A percentile compares a stretch with the other conserved stretches of the same genome.
Evolutionary conservation across 2,888 invertebrate genomes (phyloP).

Genomic region (Stenodera caucasica): DNA sequence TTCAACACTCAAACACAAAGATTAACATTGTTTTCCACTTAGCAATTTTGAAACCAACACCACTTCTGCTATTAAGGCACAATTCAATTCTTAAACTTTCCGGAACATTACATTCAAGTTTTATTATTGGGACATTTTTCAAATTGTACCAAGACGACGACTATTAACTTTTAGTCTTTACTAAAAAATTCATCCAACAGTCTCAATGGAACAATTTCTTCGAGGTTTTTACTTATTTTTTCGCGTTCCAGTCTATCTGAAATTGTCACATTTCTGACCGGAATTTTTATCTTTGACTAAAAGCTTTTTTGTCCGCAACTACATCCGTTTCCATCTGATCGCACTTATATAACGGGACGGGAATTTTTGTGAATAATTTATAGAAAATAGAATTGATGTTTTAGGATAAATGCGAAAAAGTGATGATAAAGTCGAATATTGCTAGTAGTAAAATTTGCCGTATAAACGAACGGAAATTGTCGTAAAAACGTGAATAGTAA

Average conservation of each 20-base stretch:
- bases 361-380: no score
- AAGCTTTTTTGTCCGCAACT: not conserved
- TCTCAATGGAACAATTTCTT: not conserved
- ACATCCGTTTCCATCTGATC: no score
- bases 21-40: conserved; percentile 43
- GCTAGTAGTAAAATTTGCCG: no score
- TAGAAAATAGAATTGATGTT: no score
- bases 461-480: not conserved
- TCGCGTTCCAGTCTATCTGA: not conserved
- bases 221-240: not conserved
- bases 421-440: not conserved
- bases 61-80: conserved; percentile 2
- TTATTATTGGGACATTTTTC: conserved; percentile 32
- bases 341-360: no score
- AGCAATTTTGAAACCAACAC: conserved; percentile 31
- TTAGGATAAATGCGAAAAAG: not conserved
- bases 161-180: conserved; percentile 16
- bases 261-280: not conserved
- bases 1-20: conserved; percentile 13
- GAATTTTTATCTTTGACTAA: conserved; percentile 2
- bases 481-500: not conserved
- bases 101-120: conserved; percentile 30
- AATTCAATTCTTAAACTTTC: conserved; percentile 36
- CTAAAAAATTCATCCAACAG: not conserved
- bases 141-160: conserved; percentile 23